Evolutionary conservation across 2,113 vertebrate genomes (phyloP), one percentile per base, ranked within the genome.

Genomic region (Phylloscopus trochilus): DNA sequence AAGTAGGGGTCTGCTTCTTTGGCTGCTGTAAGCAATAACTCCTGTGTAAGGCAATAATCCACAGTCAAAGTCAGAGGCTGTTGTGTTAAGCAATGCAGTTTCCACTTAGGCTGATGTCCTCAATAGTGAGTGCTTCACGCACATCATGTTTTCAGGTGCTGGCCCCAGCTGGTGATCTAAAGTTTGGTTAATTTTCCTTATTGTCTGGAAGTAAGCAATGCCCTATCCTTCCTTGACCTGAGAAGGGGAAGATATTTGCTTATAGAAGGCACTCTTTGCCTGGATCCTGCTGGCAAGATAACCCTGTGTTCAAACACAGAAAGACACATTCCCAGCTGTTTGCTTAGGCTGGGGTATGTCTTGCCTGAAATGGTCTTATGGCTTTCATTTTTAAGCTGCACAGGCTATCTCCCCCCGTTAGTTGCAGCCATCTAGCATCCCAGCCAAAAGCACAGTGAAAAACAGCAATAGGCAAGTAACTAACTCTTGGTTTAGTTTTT

Each of bases 121-220:
- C 68, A 72, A 82, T 3, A 35, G 69, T 0, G 0, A 87, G 30
- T 8, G 35, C 78, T 74, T 91, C 1, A 1, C 3, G 7, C 30
- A 56, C 5, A 0, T 46, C 9, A 3, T 49, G 51, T 85, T 87
- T 85, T 85, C 79, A 90, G 62, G 63, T 44, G 52, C 44, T 41
- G 63, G 52, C 51, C 72, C 15, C 67, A 73, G 26, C 26, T 13
- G 13, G 67, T 62, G 59, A 53, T 66, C 59, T 80, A 69, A 93
- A 87, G 0, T 73, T 72, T 90, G 46, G 63, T 69, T 94, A 69
- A 94, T 92, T 92, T 93, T 69, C 82, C 59, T 90, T 94, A 85
- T 94, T 4, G 0, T 26, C 66, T 93, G 74, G 21, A 82, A 96
- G n/a, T 7, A 41, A 88, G 75, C 0, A 6, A 69, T 90, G 67